Base-by-base conservation (phyloP, 1,140 invertebrate genomes). In the Apis dorsata region DNA sequence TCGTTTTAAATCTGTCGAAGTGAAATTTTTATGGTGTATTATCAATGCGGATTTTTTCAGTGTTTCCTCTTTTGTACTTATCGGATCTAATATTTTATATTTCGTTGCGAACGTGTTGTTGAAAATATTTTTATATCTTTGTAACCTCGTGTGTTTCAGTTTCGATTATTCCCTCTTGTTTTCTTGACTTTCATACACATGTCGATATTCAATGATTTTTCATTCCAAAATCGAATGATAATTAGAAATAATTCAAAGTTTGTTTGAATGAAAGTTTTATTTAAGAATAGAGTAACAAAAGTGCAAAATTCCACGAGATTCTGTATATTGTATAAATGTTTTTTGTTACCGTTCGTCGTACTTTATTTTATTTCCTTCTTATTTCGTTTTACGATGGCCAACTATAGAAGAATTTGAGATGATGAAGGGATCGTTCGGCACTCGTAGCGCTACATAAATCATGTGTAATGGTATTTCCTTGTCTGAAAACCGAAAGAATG, bases 381-480 rank as follows among this genome's bases (percentile, higher is more conserved):
- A 8, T 12, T 11, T 24, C 12, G n/a, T 49, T 62, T 57, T 19
- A 59, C 34, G 59, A 55, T 34, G 21, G 28, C 17, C 13, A 12
- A n/a, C 11, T 3, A 34, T 59, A 70, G 21, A 81, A 19, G 53
- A 44, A 59, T 44, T 11, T 13, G 21, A 15, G 21, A 4, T 24
- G 34, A 5, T 21, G 70, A 53, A 24, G 12, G 34, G 21, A 49
- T 60, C 57, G 55, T 34, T 12, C 28, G 72, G 8, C 17, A 34
- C 13, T 60, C 28, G 7, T n/a, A 59, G 3, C 28, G 2, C 44
- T 19, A 10, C 49, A 60, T 63, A 60, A 63, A 75, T 75, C 34
- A 49, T 28, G 75, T n/a, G 62, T 49, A 77, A 66, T 34, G 71
- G 62, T 49, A 69, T 44, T 85, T 86, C 63, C 53, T 75, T 66